Evolutionary conservation across 1,140 invertebrate species (phyloP).

Genomic region (Oreohelix idahoensis): DNA sequence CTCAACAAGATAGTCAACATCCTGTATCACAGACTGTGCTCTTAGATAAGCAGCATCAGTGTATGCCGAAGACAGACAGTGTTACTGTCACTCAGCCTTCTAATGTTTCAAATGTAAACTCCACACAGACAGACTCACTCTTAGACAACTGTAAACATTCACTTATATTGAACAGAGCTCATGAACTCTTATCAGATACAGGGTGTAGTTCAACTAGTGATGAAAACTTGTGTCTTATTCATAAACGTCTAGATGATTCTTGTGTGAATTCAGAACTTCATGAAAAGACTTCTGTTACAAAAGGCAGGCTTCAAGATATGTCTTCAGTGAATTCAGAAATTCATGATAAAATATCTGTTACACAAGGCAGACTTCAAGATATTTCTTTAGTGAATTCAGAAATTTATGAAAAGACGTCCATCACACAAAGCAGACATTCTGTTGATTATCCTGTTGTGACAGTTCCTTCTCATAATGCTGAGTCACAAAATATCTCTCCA

Average conservation of each 20-base stretch:
- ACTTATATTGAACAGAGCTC: not conserved
- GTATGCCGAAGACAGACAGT: not conserved
- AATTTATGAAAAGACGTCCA: not conserved
- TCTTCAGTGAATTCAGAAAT: no score
- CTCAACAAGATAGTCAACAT: not conserved
- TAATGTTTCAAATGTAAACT: not conserved
- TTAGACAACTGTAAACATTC: not conserved
- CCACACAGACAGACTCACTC: not conserved
- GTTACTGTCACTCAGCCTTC: not conserved
- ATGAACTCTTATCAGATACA: not conserved
- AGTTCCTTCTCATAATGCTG: not conserved
- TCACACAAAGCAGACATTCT: not conserved
- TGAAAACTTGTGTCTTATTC: not conserved
- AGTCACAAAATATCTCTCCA: not conserved
- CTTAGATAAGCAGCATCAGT: not conserved
- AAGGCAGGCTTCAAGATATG: no score
- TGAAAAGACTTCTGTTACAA: no score
- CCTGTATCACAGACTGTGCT: not conserved
- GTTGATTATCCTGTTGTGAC: not conserved
- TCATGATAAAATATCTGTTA: no score
- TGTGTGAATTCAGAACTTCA: no score
- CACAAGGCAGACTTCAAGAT: not conserved
- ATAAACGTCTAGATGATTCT: no score
- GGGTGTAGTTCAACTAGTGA: not conserved
- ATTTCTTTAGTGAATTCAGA: not conserved